Percentiles rank a stretch among this genome's conserved stretches.
Conservation (phyloP, 1,140 invertebrate genomes). For the Littorina saxatilis region DNA sequence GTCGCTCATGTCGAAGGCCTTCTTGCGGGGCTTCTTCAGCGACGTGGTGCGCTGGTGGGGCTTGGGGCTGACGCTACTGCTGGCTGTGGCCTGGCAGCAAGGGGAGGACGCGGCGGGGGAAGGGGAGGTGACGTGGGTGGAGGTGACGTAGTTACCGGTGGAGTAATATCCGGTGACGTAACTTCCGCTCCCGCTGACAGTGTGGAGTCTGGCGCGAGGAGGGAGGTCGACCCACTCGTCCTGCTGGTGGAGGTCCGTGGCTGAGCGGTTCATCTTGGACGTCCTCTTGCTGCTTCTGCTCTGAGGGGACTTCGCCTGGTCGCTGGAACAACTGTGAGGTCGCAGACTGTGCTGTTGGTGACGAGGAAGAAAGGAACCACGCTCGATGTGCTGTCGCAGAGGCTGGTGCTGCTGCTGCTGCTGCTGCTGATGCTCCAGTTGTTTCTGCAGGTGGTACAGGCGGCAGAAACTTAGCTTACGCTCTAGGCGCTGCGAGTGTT, state of each 20-base stretch:
- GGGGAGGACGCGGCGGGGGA: background rate
- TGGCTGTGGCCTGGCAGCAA: conserved; percentile 25
- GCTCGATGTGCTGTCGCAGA: background rate
- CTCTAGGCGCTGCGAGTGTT: too few relatives aligned
- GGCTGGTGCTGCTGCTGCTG: background rate
- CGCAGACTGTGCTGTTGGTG: background rate
- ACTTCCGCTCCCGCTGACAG: background rate
- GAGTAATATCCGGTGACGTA: too few relatives aligned
- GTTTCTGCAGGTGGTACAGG: background rate
- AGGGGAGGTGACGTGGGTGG: background rate
- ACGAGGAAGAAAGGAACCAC: background rate
- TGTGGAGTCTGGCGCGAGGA: background rate
- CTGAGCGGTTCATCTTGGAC: conserved; percentile 1
- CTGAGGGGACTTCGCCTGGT: background rate
- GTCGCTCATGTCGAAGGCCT: conserved; percentile 48
- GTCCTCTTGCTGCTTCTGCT: background rate
- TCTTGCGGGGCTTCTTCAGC: conserved; percentile 55
- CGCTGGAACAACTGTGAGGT: too few relatives aligned
- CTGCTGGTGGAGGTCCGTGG: background rate
- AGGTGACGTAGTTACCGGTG: background rate
- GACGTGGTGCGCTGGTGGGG: conserved; percentile 53
- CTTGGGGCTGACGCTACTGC: conserved; percentile 41
- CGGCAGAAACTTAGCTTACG: background rate
- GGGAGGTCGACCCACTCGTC: background rate
- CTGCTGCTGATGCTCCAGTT: background rate